These are phyloP conservation scores for Erinaceus europaeus DNA, from an alignment of 2,113 vertebrate species.

Conservation along the genomic window DNA sequence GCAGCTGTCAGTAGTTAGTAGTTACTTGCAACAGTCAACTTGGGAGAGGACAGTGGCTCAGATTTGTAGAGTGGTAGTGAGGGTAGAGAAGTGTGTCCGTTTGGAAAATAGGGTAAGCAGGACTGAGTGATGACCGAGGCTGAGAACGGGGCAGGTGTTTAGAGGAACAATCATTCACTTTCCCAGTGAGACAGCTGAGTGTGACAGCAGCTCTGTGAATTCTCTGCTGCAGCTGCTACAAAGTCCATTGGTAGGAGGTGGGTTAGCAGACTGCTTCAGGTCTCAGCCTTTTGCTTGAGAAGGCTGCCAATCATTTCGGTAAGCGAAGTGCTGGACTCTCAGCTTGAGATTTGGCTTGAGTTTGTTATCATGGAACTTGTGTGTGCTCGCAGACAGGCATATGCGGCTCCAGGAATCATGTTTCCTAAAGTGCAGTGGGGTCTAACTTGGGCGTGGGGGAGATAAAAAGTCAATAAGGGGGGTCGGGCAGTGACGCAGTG, in stretches of 20 bases:
- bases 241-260: conserved; percentile 8
- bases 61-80: background rate
- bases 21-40: background rate
- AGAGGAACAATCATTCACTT: no score
- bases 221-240: background rate
- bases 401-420: no score
- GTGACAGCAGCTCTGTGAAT: background rate
- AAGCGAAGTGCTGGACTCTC: background rate
- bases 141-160: background rate
- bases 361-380: no score
- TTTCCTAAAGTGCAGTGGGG: no score
- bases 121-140: background rate
- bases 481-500: no score
- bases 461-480: no score
- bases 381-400: no score
- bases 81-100: background rate
- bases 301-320: conserved; percentile 20
- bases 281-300: background rate
- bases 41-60: background rate
- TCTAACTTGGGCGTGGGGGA: no score
- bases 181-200: background rate
- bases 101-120: background rate
- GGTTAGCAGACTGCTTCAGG: background rate
- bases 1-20: conserved; percentile 7
- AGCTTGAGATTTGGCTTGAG: conserved; percentile 36